phyloP scores from a whole-genome alignment of 2,888 invertebrate genomes.

The Dendrolimus houi region DNA sequence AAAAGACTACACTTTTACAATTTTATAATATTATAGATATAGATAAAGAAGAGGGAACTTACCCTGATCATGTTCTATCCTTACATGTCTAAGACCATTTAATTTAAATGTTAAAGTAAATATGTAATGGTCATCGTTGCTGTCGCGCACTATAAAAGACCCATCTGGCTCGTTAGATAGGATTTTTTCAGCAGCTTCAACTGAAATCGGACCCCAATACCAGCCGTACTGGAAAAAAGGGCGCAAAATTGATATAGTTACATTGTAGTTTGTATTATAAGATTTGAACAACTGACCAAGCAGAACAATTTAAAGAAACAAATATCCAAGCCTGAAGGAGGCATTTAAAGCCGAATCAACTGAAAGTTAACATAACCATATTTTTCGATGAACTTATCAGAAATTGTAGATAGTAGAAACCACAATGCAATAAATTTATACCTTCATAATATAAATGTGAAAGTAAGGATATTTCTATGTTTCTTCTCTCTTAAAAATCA shows the following conservation, averaged over 20 bases:
- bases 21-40: not conserved
- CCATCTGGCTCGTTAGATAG: slow-evolving; percentile 94
- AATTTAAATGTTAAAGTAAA: slow-evolving; percentile 95
- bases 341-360: too few relatives aligned
- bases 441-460: too few relatives aligned
- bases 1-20: not conserved
- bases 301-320: too few relatives aligned
- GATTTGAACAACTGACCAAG: too few relatives aligned
- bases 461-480: too few relatives aligned
- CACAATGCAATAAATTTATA: too few relatives aligned
- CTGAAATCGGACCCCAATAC: slow-evolving; percentile 97
- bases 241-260: not conserved
- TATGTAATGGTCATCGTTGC: slow-evolving; percentile 96
- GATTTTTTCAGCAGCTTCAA: slow-evolving; percentile 93
- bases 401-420: too few relatives aligned
- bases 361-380: too few relatives aligned
- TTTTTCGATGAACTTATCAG: too few relatives aligned
- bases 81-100: slow-evolving; percentile 92
- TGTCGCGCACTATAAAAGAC: slow-evolving; percentile 94
- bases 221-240: slow-evolving; percentile 86
- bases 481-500: too few relatives aligned
- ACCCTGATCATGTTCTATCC: slow-evolving; percentile 97
- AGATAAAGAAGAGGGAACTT: slow-evolving; percentile 24
- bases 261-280: not conserved
- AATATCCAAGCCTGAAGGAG: too few relatives aligned